Evolutionary conservation across 2,113 vertebrate species (phyloP).

Genomic region (Fulica atra): DNA sequence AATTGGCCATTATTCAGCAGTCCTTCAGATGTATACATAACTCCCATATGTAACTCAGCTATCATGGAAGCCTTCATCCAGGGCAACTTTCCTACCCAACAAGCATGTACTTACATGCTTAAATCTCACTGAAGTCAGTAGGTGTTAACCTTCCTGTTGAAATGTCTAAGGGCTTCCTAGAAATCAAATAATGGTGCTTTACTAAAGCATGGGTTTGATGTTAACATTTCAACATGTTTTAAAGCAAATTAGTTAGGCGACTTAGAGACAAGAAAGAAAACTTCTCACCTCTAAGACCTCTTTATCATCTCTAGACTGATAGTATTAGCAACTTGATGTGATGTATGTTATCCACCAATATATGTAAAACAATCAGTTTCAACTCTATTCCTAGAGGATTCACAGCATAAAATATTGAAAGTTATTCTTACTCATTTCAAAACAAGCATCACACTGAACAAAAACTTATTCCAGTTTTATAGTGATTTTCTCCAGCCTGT

Average conservation of each 20-base stretch:
- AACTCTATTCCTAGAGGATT: neutral
- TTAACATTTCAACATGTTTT: neutral
- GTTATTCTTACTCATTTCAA: neutral
- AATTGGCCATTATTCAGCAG: neutral
- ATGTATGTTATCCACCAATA: neutral
- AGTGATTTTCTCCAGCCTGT: neutral
- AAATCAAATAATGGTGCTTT: rapidly evolving
- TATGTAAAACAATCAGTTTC: neutral
- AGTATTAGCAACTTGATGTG: neutral
- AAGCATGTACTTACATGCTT: neutral
- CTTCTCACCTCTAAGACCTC: neutral
- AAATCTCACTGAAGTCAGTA: neutral
- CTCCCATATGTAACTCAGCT: neutral
- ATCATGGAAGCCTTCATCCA: neutral
- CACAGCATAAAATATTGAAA: neutral
- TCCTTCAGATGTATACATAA: neutral
- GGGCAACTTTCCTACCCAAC: neutral
- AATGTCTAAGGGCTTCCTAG: neutral
- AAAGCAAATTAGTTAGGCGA: neutral
- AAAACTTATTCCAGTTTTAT: neutral
- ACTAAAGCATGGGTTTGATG: neutral
- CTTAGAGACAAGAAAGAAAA: neutral
- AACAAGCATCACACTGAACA: neutral
- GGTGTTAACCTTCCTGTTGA: neutral
- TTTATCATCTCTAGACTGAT: neutral